A percentile compares a stretch with the other conserved stretches of the same genome.
Conservation (phyloP, 2,888 invertebrate species). For the Ischnus inquisitorius region DNA sequence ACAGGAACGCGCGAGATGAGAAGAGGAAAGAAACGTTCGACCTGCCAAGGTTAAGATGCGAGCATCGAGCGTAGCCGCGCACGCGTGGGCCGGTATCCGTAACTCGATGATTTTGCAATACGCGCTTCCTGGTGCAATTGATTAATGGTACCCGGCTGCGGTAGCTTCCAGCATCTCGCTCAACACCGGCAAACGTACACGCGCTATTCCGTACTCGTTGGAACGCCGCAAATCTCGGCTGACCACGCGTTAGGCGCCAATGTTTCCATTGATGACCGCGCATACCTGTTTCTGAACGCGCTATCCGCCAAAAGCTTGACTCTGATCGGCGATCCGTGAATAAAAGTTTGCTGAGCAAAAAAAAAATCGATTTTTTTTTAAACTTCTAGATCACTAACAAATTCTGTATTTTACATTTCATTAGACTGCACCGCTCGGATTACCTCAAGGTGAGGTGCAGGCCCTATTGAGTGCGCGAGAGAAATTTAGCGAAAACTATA, state of each 20-base stretch:
- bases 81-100: constrained; percentile 76
- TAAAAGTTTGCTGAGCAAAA: background rate
- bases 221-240: background rate
- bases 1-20: constrained; percentile 50
- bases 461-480: too few species aligned
- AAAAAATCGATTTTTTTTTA: background rate
- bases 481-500: too few species aligned
- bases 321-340: background rate
- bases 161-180: constrained; percentile 54
- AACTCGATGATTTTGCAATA: constrained; percentile 80
- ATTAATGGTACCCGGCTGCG: constrained; percentile 76
- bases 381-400: background rate
- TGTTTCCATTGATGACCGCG: background rate
- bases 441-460: too few species aligned
- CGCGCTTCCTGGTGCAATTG: constrained; percentile 80
- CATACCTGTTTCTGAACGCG: background rate
- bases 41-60: constrained; percentile 77
- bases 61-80: constrained; percentile 63
- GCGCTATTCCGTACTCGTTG: constrained; percentile 17
- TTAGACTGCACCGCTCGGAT: too few species aligned
- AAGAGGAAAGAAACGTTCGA: constrained; percentile 73
- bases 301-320: background rate
- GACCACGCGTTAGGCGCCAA: background rate
- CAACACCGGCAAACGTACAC: constrained; percentile 10
- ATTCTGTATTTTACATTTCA: too few species aligned